Conservation (phyloP, 1,140 invertebrate genomes). For the Plectrocnemia conspersa region DNA sequence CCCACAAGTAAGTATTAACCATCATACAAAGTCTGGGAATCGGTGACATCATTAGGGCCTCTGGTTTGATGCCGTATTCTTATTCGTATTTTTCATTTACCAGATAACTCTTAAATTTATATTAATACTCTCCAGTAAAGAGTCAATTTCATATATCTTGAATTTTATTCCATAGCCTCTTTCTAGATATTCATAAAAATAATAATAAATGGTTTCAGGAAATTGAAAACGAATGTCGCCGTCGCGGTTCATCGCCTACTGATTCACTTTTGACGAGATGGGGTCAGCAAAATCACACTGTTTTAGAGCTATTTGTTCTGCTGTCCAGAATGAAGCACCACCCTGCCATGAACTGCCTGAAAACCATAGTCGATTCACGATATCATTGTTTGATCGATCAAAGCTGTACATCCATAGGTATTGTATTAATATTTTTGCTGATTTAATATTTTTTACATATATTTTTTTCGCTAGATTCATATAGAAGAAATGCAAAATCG, state of each 20-base stretch:
- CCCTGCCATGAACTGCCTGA: constrained; percentile 63
- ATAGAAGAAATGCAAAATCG: constrained; percentile 34
- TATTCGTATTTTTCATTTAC: too few relatives aligned
- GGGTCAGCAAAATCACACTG: constrained; percentile 75
- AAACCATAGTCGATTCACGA: constrained; percentile 56
- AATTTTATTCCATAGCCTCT: too few relatives aligned
- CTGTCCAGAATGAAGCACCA: constrained; percentile 68
- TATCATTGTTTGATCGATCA: constrained; percentile 54
- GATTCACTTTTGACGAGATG: constrained; percentile 70
- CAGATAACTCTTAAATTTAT: too few relatives aligned
- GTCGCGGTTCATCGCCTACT: constrained; percentile 62
- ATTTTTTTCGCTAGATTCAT: not conserved
- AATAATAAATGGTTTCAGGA: constrained; percentile 44
- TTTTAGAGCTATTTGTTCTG: constrained; percentile 69
- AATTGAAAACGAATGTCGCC: constrained; percentile 46
- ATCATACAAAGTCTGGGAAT: too few relatives aligned
- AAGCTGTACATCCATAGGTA: constrained; percentile 43
- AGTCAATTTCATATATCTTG: too few relatives aligned
- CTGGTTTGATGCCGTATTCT: too few relatives aligned
- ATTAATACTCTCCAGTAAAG: too few relatives aligned
- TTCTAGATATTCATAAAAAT: too few relatives aligned
- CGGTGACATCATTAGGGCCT: too few relatives aligned
- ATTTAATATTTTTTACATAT: not conserved
- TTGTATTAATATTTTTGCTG: constrained; percentile 16
- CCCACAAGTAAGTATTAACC: too few relatives aligned